A percentile compares a stretch with the other conserved stretches of the same genome.
Evolutionary conservation across 2,888 invertebrate genomes (phyloP).

Genomic region (Cryptocephalus moraei): DNA sequence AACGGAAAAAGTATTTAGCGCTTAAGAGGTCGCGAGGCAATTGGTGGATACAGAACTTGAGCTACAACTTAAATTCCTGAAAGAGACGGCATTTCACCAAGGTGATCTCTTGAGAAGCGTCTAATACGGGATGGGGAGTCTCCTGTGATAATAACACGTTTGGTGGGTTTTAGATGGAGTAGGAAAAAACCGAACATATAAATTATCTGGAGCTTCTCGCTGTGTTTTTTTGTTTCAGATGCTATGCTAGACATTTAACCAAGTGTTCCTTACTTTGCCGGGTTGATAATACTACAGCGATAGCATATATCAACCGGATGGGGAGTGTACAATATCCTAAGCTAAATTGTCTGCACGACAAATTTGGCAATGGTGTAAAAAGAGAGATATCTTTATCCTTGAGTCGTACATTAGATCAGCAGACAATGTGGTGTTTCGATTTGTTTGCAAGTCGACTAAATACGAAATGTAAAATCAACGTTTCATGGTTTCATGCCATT

Average conservation of each 20-base stretch:
- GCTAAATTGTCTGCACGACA: constrained; percentile 11
- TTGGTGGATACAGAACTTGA: constrained; percentile 14
- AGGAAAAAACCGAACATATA: too few species aligned
- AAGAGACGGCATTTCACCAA: constrained; percentile 1
- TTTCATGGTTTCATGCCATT: constrained; percentile 20
- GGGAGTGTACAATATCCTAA: too few species aligned
- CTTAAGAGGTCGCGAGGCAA: not conserved
- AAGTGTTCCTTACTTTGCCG: constrained; percentile 12
- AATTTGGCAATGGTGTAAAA: constrained; percentile 21
- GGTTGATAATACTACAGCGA: constrained; percentile 15
- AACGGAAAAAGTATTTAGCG: not conserved
- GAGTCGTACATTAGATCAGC: constrained; percentile 15
- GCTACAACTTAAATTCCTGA: constrained; percentile 2
- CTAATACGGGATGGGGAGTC: not conserved
- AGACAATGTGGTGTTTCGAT: constrained; percentile 11
- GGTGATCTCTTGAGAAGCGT: constrained; percentile 16
- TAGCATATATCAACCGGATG: constrained; percentile 17
- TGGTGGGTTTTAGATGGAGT: constrained; percentile 12
- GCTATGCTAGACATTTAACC: constrained; percentile 10
- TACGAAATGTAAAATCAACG: constrained; percentile 10
- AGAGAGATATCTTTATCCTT: constrained; percentile 11
- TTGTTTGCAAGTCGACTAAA: constrained; percentile 6
- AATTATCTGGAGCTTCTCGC: too few species aligned
- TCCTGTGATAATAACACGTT: not conserved
- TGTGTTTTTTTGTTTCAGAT: constrained; percentile 14